A percentile compares a stretch with the other conserved stretches of the same genome.
Conservation (phyloP, 2,888 invertebrate species). For the Epistrophella euchroma region DNA sequence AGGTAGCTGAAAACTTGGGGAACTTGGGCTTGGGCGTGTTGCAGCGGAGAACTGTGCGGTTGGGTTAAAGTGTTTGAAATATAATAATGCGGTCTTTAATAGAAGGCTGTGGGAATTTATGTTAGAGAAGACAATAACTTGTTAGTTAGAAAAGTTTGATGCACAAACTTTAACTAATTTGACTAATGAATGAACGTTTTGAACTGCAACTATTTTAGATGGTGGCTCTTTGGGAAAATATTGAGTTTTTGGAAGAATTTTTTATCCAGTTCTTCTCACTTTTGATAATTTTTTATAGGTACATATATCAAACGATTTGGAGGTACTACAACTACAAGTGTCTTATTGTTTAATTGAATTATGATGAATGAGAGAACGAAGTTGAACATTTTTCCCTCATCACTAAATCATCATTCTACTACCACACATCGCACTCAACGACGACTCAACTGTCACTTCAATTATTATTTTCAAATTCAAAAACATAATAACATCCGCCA, state of each 20-base stretch:
- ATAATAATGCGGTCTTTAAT: slow-evolving; percentile 20
- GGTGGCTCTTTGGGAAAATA: not conserved
- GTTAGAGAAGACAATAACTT: not conserved
- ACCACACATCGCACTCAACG: too few relatives aligned
- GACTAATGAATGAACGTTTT: not conserved
- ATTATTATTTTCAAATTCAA: too few relatives aligned
- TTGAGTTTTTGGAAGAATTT: not conserved
- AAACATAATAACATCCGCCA: too few relatives aligned
- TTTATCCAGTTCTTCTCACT: not conserved
- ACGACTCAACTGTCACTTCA: too few relatives aligned
- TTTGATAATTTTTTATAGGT: too few relatives aligned
- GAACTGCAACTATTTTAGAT: not conserved
- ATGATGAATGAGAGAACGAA: too few relatives aligned
- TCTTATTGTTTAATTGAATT: too few relatives aligned
- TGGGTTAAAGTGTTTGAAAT: slow-evolving; percentile 28
- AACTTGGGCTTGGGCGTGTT: slow-evolving; percentile 43
- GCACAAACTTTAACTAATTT: not conserved
- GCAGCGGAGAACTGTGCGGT: slow-evolving; percentile 28
- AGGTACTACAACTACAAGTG: too few relatives aligned
- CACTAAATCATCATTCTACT: too few relatives aligned
- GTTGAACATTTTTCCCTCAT: too few relatives aligned
- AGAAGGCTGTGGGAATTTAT: slow-evolving; percentile 36
- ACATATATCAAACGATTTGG: too few relatives aligned
- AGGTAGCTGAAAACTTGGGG: slow-evolving; percentile 45
- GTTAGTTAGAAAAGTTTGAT: not conserved